Percentiles rank a stretch among this genome's conserved stretches.
Evolutionary conservation across 2,113 vertebrate species (phyloP).

Genomic region (Eira barbara): DNA sequence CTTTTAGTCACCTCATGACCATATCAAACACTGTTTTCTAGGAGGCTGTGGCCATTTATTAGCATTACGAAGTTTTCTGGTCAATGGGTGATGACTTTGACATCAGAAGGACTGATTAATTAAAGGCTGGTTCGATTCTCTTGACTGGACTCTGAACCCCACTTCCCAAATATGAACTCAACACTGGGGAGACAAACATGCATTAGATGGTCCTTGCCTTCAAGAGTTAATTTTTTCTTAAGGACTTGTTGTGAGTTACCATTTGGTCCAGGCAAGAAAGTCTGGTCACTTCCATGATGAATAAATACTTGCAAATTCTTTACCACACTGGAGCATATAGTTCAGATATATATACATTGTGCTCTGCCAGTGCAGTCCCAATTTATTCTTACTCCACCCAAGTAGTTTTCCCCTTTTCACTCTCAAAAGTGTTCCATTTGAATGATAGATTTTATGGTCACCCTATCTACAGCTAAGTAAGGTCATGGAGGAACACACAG

Average conservation of each 20-base stretch:
- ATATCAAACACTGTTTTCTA: background rate
- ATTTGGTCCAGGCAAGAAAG: background rate
- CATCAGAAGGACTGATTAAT: background rate
- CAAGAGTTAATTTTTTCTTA: background rate
- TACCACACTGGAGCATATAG: background rate
- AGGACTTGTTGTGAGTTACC: background rate
- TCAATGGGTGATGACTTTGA: background rate
- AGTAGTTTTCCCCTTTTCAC: background rate
- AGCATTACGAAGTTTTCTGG: background rate
- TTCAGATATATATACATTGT: background rate
- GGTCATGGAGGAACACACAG: background rate
- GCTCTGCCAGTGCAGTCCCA: background rate
- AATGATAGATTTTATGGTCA: background rate
- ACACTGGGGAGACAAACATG: background rate
- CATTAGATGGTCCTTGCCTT: background rate
- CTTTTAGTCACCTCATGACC: background rate
- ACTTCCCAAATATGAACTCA: background rate
- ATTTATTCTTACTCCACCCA: background rate
- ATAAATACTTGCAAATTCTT: conserved; percentile 11
- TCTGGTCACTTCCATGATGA: background rate
- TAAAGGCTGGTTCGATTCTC: background rate
- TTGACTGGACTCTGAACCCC: background rate
- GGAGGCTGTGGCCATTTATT: background rate
- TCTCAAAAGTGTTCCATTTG: background rate
- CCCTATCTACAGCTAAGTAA: background rate